These are phyloP conservation scores for Serranus cabrilla DNA, from an alignment of 2,797 vertebrate species.

Conservation along the genomic window DNA sequence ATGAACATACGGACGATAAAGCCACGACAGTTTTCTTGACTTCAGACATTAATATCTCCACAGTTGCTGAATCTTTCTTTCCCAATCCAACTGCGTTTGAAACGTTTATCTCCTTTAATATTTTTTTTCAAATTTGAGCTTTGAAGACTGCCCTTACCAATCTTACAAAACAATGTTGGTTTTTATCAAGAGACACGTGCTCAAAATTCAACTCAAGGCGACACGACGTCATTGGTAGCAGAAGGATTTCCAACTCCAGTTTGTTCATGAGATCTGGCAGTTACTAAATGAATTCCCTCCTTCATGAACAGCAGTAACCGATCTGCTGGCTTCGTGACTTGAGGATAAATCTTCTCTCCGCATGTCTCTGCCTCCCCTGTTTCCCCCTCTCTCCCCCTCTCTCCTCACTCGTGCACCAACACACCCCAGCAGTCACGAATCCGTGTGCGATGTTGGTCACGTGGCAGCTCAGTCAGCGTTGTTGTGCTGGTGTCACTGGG, in stretches of 20 bases:
- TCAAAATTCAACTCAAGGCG: no score
- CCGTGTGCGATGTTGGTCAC: background rate
- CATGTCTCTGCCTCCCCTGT: conserved; percentile 1
- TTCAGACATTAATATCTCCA: no score
- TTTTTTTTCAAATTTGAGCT: no score
- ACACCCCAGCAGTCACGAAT: conserved; percentile 9
- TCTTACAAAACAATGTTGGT: no score
- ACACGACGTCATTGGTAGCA: no score
- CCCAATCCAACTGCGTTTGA: no score
- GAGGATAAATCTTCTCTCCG: conserved; percentile 16
- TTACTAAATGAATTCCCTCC: conserved; percentile 10
- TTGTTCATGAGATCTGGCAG: background rate
- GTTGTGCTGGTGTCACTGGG: conserved; percentile 7
- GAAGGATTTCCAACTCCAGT: background rate
- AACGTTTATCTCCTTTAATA: no score
- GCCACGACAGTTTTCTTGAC: no score
- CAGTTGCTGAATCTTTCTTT: no score
- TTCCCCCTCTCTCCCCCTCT: background rate
- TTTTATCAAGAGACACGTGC: no score
- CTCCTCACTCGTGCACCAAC: conserved; percentile 1
- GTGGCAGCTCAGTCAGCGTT: background rate
- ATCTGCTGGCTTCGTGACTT: background rate
- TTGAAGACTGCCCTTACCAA: no score
- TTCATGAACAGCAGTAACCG: conserved; percentile 2
- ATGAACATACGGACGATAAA: no score